These are phyloP conservation scores for Myoxocephalus aenaeus DNA, from an alignment of 2,797 vertebrate species.

Conservation along the genomic window DNA sequence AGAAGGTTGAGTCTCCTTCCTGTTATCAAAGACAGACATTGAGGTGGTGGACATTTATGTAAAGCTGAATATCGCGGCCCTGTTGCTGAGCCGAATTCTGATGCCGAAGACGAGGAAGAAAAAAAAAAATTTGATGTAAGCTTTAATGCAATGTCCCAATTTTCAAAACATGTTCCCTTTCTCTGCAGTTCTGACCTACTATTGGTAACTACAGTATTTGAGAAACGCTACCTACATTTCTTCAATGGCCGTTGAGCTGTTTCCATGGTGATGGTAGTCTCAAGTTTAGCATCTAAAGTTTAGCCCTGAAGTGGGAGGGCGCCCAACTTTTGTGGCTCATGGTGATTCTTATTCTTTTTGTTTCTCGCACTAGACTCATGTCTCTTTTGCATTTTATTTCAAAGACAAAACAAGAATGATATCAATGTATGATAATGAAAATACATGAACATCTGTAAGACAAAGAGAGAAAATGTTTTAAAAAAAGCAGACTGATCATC, in stretches of 20 bases:
- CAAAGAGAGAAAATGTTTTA: background rate
- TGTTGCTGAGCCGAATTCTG: slow-evolving; percentile 30
- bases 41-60: slow-evolving; percentile 48
- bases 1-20: slow-evolving; percentile 54
- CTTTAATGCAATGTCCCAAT: slow-evolving; percentile 24
- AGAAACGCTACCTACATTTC: slow-evolving; percentile 49
- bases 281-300: slow-evolving; percentile 56
- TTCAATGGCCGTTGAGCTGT: slow-evolving; percentile 41
- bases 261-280: slow-evolving; percentile 58
- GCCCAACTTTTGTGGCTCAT: slow-evolving; percentile 14
- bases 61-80: slow-evolving; percentile 27
- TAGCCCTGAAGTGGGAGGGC: slow-evolving; percentile 8
- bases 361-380: background rate
- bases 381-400: background rate
- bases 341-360: slow-evolving; percentile 20
- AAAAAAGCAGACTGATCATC: background rate
- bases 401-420: background rate
- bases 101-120: slow-evolving; percentile 15
- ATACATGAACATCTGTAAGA: background rate
- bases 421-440: background rate
- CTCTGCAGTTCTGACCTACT: slow-evolving; percentile 36
- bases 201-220: slow-evolving; percentile 30
- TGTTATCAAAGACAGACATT: slow-evolving; percentile 48
- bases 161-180: slow-evolving; percentile 18
- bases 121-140: slow-evolving; percentile 20